A percentile compares a stretch with the other conserved stretches of the same genome.
Evolutionary conservation across 1,140 invertebrate genomes (phyloP).

Genomic region (Anastatus disparis): DNA sequence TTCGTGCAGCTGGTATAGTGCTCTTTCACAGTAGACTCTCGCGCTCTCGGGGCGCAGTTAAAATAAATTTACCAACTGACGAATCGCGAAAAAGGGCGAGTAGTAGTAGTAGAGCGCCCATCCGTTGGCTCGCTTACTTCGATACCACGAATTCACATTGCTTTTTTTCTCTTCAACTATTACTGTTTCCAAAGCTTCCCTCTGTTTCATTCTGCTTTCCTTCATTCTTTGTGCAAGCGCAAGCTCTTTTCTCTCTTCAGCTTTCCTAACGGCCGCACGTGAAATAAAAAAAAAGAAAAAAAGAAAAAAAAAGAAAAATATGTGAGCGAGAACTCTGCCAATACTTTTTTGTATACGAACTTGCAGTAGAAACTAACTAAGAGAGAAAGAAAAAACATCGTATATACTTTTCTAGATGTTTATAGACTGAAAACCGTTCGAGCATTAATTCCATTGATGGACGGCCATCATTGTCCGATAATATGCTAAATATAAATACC

Average conservation of each 20-base stretch:
- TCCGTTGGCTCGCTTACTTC: neutral
- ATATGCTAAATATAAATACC: no score
- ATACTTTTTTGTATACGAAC: no score
- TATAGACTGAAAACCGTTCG: no score
- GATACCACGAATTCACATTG: conserved; percentile 2
- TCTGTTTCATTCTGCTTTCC: neutral
- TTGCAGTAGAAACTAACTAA: no score
- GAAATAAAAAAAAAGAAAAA: neutral
- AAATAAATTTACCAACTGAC: conserved; percentile 31
- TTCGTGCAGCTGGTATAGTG: neutral
- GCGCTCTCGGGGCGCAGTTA: neutral
- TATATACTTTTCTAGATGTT: no score
- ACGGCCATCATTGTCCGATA: no score
- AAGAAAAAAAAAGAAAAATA: no score
- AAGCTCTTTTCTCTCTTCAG: neutral
- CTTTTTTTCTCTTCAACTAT: neutral
- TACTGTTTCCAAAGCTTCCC: neutral
- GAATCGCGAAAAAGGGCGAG: conserved; percentile 4
- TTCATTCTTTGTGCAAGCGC: neutral
- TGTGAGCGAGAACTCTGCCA: no score
- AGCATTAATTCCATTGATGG: no score
- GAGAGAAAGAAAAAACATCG: no score
- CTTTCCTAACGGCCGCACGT: no score
- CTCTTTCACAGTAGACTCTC: neutral
- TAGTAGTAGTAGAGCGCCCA: no score